phyloP scores from a whole-genome alignment of 2,797 vertebrate genomes.

The Coranthus polyacanthus region DNA sequence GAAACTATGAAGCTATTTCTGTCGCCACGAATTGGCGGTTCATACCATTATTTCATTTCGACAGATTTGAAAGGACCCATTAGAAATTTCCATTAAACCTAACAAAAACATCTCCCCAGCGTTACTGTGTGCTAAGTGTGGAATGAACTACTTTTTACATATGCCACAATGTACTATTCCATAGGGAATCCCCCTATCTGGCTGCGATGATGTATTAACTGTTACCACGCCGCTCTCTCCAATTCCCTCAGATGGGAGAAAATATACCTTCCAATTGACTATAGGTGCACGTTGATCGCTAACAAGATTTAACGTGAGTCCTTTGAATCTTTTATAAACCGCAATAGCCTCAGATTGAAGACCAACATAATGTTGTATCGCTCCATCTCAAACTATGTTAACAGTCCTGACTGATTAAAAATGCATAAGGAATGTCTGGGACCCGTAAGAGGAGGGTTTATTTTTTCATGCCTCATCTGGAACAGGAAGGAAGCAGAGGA shows the following conservation, averaged over 20 bases:
- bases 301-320: slow-evolving; percentile 61
- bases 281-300: slow-evolving; percentile 57
- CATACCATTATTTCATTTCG: slow-evolving; percentile 81
- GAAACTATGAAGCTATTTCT: slow-evolving; percentile 80
- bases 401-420: slow-evolving; percentile 82
- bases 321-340: slow-evolving; percentile 70
- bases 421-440: slow-evolving; percentile 84
- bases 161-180: slow-evolving; percentile 79
- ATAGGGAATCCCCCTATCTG: slow-evolving; percentile 76
- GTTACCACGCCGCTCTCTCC: slow-evolving; percentile 71
- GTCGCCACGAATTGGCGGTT: slow-evolving; percentile 71
- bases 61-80: slow-evolving; percentile 82
- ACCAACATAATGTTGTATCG: slow-evolving; percentile 67
- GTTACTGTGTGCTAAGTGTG: slow-evolving; percentile 82
- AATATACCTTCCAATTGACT: slow-evolving; percentile 63
- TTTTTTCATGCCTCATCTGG: slow-evolving; percentile 81
- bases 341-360: slow-evolving; percentile 57
- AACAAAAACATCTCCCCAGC: slow-evolving; percentile 82
- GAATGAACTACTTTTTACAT: slow-evolving; percentile 86
- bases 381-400: slow-evolving; percentile 77
- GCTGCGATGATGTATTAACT: slow-evolving; percentile 84
- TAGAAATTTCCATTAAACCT: slow-evolving; percentile 84
- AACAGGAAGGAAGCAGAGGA: slow-evolving; percentile 84
- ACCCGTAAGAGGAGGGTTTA: slow-evolving; percentile 76
- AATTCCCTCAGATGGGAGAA: slow-evolving; percentile 67